Conservation (phyloP, 2,113 vertebrate genomes). For the Stigmatopora argus region DNA sequence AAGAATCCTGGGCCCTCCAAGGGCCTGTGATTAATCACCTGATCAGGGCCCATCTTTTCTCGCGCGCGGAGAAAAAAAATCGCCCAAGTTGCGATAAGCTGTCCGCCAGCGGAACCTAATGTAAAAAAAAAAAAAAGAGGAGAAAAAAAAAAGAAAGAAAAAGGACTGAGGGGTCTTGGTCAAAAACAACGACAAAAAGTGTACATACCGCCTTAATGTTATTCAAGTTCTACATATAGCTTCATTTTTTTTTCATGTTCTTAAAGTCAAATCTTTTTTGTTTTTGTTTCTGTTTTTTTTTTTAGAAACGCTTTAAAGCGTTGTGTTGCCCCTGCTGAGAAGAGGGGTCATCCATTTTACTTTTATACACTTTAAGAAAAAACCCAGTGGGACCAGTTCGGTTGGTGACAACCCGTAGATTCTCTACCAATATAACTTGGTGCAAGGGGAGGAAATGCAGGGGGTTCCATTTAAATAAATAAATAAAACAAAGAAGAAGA, state of each 20-base stretch:
- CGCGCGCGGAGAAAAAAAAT: neutral
- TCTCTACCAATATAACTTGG: conserved; percentile 40
- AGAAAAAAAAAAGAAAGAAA: conserved; percentile 11
- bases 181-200: conserved; percentile 59
- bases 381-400: conserved; percentile 68
- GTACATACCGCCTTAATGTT: conserved; percentile 86
- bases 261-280: conserved; percentile 58
- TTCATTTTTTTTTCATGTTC: conserved; percentile 67
- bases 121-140: too few species aligned
- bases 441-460: conserved; percentile 41
- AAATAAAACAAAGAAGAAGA: neutral
- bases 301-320: conserved; percentile 64
- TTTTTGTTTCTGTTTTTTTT: too few species aligned
- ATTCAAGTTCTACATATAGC: conserved; percentile 64
- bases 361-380: conserved; percentile 67
- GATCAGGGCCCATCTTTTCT: neutral
- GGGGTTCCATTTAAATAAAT: conserved; percentile 20
- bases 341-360: conserved; percentile 55
- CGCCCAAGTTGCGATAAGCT: conserved; percentile 33
- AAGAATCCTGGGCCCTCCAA: conserved; percentile 92
- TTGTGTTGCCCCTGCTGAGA: conserved; percentile 62
- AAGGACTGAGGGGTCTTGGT: conserved; percentile 63
- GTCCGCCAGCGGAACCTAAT: conserved; percentile 42
- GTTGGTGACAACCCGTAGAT: conserved; percentile 49
- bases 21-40: conserved; percentile 77